Conservation (phyloP, 2,888 invertebrate species). For the Julus scanicus region DNA sequence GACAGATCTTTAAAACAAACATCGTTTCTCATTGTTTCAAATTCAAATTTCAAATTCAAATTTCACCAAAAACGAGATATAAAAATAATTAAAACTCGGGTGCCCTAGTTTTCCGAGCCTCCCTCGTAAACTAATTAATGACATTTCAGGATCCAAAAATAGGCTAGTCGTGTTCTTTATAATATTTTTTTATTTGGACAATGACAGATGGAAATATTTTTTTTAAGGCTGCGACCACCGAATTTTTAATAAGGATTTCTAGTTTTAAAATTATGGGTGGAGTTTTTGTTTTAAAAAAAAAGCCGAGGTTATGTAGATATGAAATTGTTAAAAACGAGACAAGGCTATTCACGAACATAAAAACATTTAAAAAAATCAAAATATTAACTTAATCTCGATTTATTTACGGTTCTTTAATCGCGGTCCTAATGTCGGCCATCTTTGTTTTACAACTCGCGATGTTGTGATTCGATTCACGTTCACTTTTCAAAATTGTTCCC, state of each 20-base stretch:
- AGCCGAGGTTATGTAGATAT: slow-evolving; percentile 25
- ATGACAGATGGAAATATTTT: slow-evolving; percentile 40
- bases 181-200: slow-evolving; percentile 4
- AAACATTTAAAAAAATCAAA: background rate
- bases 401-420: background rate
- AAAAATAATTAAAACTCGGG: slow-evolving; percentile 1
- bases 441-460: background rate
- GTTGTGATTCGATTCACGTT: background rate
- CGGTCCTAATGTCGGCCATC: background rate
- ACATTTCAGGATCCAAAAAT: slow-evolving; percentile 37
- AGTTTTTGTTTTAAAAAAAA: no score
- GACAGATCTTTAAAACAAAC: slow-evolving; percentile 24
- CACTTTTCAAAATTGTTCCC: no score
- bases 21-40: background rate
- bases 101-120: slow-evolving; percentile 26
- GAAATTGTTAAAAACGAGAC: background rate
- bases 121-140: slow-evolving; percentile 21
- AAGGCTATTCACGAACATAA: background rate
- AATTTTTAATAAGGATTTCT: background rate
- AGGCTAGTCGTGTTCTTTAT: slow-evolving; percentile 34
- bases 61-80: background rate
- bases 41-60: background rate
- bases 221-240: slow-evolving; percentile 34
- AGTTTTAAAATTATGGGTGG: slow-evolving; percentile 20
- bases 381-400: background rate